Evolutionary conservation across 2,797 vertebrate genomes (phyloP).

Genomic region (Amphiprion clarkii): DNA sequence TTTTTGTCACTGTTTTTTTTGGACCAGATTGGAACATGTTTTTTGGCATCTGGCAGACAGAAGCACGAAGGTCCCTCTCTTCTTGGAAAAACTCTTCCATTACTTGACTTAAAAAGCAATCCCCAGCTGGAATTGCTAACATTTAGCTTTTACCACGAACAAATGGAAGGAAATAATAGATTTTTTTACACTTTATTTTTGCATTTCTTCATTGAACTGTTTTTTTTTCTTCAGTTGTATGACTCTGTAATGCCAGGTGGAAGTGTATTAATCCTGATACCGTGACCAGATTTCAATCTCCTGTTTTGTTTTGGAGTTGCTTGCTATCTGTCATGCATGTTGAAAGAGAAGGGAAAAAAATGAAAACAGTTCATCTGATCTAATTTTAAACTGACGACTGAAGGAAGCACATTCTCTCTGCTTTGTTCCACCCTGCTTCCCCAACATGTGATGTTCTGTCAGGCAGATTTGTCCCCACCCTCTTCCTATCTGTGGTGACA

Average conservation of each 20-base stretch:
- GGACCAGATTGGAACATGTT: neutral
- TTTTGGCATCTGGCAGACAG: neutral
- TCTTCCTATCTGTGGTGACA: constrained; percentile 19
- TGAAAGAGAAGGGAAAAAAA: constrained; percentile 25
- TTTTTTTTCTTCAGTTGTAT: neutral
- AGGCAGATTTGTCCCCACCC: constrained; percentile 8
- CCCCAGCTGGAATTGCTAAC: neutral
- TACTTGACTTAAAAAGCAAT: neutral
- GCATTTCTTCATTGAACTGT: neutral
- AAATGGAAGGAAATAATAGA: neutral
- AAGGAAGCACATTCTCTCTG: constrained; percentile 3
- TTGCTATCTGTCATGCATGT: constrained; percentile 35
- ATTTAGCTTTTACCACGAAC: neutral
- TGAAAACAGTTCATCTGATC: constrained; percentile 44
- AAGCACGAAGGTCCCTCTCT: neutral
- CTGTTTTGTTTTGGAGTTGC: constrained; percentile 5
- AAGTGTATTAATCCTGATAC: neutral
- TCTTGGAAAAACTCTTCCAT: neutral
- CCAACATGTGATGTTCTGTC: constrained; percentile 26
- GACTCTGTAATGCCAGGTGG: neutral
- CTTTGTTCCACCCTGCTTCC: constrained; percentile 29
- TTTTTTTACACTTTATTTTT: neutral
- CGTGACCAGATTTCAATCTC: constrained; percentile 10
- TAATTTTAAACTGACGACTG: constrained; percentile 52
- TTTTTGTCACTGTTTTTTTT: constrained; percentile 1